phyloP scores from a whole-genome alignment of 2,797 vertebrate species.

The Botia kubotai region DNA sequence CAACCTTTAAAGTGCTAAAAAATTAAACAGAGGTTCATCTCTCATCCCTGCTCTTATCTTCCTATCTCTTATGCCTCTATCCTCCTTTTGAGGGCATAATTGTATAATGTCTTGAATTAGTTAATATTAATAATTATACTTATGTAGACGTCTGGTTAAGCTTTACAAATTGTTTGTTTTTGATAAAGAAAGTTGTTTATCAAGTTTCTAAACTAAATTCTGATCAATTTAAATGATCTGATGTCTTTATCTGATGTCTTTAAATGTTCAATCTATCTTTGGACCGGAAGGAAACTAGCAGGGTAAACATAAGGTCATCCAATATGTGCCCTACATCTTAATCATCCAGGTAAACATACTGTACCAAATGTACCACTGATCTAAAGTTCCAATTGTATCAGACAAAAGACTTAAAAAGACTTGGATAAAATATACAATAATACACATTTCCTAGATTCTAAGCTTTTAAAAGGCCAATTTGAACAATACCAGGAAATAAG shows the following conservation, averaged over 20 bases:
- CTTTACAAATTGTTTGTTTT: neutral
- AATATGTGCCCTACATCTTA: slow-evolving; percentile 60
- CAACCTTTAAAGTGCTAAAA: neutral
- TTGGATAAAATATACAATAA: neutral
- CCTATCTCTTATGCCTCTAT: neutral
- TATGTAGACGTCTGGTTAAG: neutral
- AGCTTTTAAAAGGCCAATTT: neutral
- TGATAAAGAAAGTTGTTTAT: neutral
- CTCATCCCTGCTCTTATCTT: neutral
- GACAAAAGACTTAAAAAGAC: neutral
- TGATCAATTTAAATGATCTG: no score
- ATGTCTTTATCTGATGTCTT: no score
- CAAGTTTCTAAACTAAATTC: neutral
- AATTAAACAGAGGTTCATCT: slow-evolving; percentile 1
- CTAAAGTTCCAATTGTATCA: neutral
- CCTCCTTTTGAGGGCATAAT: no score
- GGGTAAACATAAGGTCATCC: slow-evolving; percentile 67
- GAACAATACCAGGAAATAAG: neutral
- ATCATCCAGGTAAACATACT: neutral
- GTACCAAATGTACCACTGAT: neutral
- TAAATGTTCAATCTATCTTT: slow-evolving; percentile 2
- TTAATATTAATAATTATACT: neutral
- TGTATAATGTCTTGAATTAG: neutral
- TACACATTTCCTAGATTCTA: neutral
- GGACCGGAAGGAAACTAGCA: slow-evolving; percentile 58